Conservation (phyloP, 2,113 vertebrate genomes). For the Mesitornis unicolor region DNA sequence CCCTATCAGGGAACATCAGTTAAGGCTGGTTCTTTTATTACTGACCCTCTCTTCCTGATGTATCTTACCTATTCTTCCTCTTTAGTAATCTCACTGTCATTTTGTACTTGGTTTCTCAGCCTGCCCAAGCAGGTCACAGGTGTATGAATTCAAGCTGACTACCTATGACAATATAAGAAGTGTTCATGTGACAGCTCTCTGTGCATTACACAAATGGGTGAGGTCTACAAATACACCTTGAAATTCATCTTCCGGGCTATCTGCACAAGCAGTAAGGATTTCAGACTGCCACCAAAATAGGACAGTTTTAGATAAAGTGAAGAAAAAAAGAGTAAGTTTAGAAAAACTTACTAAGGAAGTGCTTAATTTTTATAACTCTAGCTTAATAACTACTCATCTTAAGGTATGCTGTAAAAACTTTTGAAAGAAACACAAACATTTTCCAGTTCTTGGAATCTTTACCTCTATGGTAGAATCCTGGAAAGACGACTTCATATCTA, state of each 20-base stretch:
- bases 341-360: not conserved
- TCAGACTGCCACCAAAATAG: not conserved
- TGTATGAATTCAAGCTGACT: not conserved
- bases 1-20: not conserved
- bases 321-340: not conserved
- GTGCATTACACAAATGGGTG: not conserved
- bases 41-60: not conserved
- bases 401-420: not conserved
- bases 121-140: not conserved
- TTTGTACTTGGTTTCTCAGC: not conserved
- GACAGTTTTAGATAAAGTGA: not conserved
- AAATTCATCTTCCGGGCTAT: not conserved
- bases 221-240: not conserved
- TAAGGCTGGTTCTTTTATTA: not conserved
- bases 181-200: not conserved
- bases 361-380: not conserved
- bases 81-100: not conserved
- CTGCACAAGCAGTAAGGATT: not conserved
- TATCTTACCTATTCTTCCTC: not conserved
- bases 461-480: constrained; percentile 60
- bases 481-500: constrained; percentile 50
- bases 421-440: not conserved
- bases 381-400: not conserved
- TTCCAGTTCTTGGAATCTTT: not conserved
- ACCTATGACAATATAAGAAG: not conserved